phyloP scores from a whole-genome alignment of 1,140 invertebrate genomes.

The Augochlora pura region DNA sequence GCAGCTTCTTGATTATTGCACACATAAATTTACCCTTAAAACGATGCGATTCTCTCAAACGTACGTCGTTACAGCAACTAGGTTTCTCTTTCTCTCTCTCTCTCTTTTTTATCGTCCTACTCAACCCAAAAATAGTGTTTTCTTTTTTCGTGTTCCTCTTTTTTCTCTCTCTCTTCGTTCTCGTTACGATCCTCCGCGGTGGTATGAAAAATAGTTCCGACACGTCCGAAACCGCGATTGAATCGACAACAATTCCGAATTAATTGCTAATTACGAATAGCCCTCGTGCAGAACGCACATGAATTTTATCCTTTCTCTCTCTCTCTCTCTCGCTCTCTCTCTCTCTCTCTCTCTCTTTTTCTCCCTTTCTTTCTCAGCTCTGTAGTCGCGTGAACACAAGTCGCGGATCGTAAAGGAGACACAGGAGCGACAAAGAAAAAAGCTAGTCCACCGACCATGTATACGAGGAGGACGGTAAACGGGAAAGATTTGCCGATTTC shows the following conservation, averaged over 20 bases:
- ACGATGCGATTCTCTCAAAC: conserved; percentile 43
- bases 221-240: too few relatives aligned
- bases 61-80: conserved; percentile 47
- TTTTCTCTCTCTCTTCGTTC: background rate
- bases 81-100: background rate
- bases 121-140: conserved; percentile 40
- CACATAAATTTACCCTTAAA: conserved; percentile 45
- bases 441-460: conserved; percentile 2
- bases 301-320: too few relatives aligned
- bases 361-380: background rate
- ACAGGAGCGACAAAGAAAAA: conserved; percentile 31
- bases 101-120: conserved; percentile 4
- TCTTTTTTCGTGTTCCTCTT: background rate
- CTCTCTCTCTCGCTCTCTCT: too few relatives aligned
- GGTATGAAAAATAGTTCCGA: conserved; percentile 31
- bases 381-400: conserved; percentile 15
- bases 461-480: background rate
- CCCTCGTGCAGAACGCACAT: too few relatives aligned
- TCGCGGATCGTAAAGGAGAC: conserved; percentile 49
- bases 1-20: conserved; percentile 62
- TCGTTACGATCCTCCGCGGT: background rate
- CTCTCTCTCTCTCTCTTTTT: too few relatives aligned
- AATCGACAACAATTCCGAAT: conserved; percentile 24
- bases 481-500: background rate
- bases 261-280: background rate